Base-by-base conservation (phyloP, 2,888 invertebrate species). In the Lydus trimaculatus region DNA sequence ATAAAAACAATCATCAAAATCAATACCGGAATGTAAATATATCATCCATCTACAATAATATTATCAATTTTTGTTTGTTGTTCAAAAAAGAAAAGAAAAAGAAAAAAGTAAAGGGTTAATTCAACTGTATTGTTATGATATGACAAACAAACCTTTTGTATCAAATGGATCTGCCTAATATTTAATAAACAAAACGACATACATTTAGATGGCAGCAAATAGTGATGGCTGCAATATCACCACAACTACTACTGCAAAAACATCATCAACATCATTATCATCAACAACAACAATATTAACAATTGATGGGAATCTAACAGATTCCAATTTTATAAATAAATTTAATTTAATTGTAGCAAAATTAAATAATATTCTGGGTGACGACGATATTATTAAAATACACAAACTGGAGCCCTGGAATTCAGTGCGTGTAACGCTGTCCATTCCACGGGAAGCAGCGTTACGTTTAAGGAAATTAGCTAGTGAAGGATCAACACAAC, bases 381-480 rank as follows among this genome's bases (percentile, higher is more conserved):
- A 77, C 77, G 87, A 72, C 33, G 67, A 60, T 60, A 62, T 56
- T 87, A 85, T 92, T 80, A 88, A 88, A 83, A 89, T 93, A 77
- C 89, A 90, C 83, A 93, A 93, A 86, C 91, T 97, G 88, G 98
- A 98, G 91, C 98, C 98, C 90, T 98, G 97, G 97, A 97, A 97
- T 89, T 96, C 97, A 80, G 98, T 98, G 81, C 93, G 96, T 87
- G 97, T 98, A 86, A 98, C 97, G 87, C 93, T 98, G 90, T 96
- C 96, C 85, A 96, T 98, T 89, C 97, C 98, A 82, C 92, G 94
- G 85, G 97, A 97, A 87, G 98, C 98, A 83, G 98, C 98, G 83
- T 89, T 93, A 81, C 92, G 96, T 78, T 89, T 98, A 82, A 91
- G 96, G 80, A 95, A 95, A 86, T 88, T 98, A 84, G 98, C 98